A percentile compares a stretch with the other conserved stretches of the same genome.
phyloP scores from a whole-genome alignment of 2,113 vertebrate species.

The Sinocyclocheilus anshuiensis region DNA sequence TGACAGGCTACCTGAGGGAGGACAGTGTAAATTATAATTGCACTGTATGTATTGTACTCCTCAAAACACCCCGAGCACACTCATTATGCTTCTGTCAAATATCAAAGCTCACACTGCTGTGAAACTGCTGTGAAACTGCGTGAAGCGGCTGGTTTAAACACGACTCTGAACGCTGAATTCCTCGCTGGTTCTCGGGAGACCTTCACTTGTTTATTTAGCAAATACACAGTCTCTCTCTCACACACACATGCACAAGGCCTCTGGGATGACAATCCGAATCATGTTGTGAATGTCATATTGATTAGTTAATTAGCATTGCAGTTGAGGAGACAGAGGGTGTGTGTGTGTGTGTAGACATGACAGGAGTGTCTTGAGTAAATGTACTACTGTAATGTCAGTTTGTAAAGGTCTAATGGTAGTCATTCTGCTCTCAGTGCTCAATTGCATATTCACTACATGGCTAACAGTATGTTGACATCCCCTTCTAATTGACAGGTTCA shows the following conservation, averaged over 20 bases:
- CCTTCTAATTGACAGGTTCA: neutral
- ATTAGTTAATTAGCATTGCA: conserved; percentile 43
- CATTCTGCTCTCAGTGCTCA: neutral
- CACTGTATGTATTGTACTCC: conserved; percentile 2
- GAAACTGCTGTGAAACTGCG: conserved; percentile 20
- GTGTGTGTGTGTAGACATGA: neutral
- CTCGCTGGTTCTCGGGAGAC: conserved; percentile 21
- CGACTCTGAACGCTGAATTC: conserved; percentile 29
- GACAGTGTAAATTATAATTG: conserved; percentile 22
- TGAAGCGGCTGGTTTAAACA: conserved; percentile 32
- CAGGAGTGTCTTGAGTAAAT: neutral
- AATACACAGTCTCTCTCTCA: conserved; percentile 27
- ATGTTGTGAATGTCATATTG: conserved; percentile 39
- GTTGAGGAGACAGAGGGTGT: neutral
- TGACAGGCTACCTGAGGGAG: conserved; percentile 19
- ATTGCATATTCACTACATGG: conserved; percentile 1
- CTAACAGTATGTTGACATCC: neutral
- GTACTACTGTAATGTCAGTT: neutral
- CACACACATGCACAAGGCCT: neutral
- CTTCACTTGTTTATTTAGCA: conserved; percentile 49
- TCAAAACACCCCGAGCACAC: neutral
- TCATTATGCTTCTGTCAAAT: conserved; percentile 22
- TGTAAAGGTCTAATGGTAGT: conserved; percentile 21
- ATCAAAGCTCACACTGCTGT: neutral
- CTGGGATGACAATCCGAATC: conserved; percentile 27